Conservation (phyloP, 1,140 invertebrate species). For the Listronotus bonariensis region DNA sequence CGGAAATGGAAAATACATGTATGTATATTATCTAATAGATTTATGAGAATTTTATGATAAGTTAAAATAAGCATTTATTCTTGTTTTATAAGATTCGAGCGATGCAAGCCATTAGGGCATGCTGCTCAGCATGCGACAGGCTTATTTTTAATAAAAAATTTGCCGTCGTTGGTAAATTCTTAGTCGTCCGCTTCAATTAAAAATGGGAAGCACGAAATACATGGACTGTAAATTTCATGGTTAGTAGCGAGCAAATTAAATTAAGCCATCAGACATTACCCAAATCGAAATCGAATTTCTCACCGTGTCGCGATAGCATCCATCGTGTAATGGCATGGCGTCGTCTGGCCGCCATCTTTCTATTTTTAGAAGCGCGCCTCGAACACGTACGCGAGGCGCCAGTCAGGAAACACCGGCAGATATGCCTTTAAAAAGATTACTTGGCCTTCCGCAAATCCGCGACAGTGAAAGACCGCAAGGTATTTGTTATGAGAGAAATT, state of each 20-base stretch:
- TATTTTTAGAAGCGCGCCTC: conserved; percentile 23
- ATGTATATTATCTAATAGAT: too few relatives aligned
- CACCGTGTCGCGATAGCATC: conserved; percentile 15
- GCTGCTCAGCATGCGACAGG: too few relatives aligned
- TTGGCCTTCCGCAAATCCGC: neutral
- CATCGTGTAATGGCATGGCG: conserved; percentile 18
- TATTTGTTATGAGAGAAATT: neutral
- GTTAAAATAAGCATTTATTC: too few relatives aligned
- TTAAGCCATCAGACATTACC: neutral
- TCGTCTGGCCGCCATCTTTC: conserved; percentile 33
- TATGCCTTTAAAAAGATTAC: neutral
- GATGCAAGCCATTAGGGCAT: too few relatives aligned
- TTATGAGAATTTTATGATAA: too few relatives aligned
- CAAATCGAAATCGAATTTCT: conserved; percentile 18
- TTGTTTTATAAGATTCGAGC: too few relatives aligned
- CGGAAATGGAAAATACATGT: too few relatives aligned
- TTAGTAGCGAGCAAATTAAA: neutral
- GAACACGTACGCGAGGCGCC: conserved; percentile 15
- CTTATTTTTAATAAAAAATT: too few relatives aligned
- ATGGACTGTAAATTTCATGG: neutral
- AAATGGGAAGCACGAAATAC: too few relatives aligned
- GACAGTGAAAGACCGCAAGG: neutral
- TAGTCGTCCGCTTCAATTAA: too few relatives aligned
- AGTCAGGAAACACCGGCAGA: conserved; percentile 23
- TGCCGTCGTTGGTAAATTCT: too few relatives aligned